Percentiles rank a stretch among this genome's conserved stretches.
Conservation (phyloP, 2,888 invertebrate species). For the Vanessa cardui region DNA sequence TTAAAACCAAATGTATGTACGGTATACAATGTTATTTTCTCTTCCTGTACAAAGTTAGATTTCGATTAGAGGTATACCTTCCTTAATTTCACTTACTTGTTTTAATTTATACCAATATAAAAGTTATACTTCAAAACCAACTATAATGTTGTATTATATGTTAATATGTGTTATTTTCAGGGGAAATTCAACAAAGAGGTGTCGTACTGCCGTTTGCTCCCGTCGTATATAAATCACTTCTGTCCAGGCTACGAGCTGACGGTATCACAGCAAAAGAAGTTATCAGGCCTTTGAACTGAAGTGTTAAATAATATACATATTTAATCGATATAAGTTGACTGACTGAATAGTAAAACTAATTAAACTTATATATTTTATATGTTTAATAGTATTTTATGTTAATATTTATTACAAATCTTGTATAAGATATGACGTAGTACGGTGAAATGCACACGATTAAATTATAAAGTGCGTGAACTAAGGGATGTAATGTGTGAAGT, state of each 20-base stretch:
- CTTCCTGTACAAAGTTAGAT: too few relatives aligned
- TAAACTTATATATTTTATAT: not conserved
- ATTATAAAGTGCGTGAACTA: too few relatives aligned
- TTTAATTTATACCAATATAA: too few relatives aligned
- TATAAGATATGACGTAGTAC: too few relatives aligned
- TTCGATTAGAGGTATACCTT: too few relatives aligned
- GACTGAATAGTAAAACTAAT: not conserved
- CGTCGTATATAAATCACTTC: conserved; percentile 96
- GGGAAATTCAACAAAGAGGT: conserved; percentile 98
- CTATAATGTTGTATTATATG: not conserved
- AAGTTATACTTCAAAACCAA: not conserved
- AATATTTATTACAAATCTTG: too few relatives aligned
- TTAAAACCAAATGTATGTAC: too few relatives aligned
- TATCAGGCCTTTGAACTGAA: conserved; percentile 64
- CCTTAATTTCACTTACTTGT: too few relatives aligned
- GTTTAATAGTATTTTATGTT: too few relatives aligned
- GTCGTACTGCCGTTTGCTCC: conserved; percentile 95
- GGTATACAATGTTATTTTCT: too few relatives aligned
- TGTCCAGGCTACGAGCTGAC: conserved; percentile 92
- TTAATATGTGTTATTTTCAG: conserved; percentile 69
- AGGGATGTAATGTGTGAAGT: too few relatives aligned
- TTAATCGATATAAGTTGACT: conserved; percentile 2
- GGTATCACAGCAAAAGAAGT: conserved; percentile 85
- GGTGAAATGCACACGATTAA: too few relatives aligned
- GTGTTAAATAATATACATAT: not conserved